Base-by-base conservation (phyloP, 1,140 invertebrate genomes). In the Hestina assimilis region DNA sequence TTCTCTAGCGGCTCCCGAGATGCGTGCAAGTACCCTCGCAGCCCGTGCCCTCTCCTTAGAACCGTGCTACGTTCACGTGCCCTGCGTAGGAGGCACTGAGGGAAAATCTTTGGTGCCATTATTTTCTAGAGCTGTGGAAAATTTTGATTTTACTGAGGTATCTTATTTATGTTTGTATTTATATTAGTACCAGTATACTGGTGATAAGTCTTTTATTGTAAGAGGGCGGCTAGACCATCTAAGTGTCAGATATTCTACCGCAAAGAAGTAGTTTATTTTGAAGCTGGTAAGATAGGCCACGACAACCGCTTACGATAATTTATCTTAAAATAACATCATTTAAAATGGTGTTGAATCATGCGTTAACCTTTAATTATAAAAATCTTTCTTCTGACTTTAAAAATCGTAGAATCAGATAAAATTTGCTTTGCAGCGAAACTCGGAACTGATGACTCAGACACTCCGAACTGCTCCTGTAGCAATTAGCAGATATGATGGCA, bases 81-180 rank as follows among this genome's bases (percentile, higher is more conserved):
- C 84, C 0, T 83, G 82, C 46, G 76, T 87, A 1, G 79, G 84
- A 7, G 84, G 82, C 20, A 80, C 79, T n/a, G 84, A 87, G 52
- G 84, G 84, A 12, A 61, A 68, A 0, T 63, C 82, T 1, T 55
- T 87, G 11, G 80, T 87, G 8, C 84, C 84, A n/a, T 51, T 87
- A 43, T 87, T 85, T 55, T 87, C 84, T 2, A 83, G 77, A 42
- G 79, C 84, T 20, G 66, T 87, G 6, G 75, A 87, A 23, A 79
- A 75, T 47, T 87, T 79, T 62, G 77, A 85, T 19, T 87, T 87
- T 58, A 60, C 58, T 19, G 59, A 72, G 81, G 83, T 86, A 38
- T 33, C 26, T n/a, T 28, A n/a, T n/a, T n/a, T n/a, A n/a, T n/a
- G n/a, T n/a, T n/a, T n/a, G n/a, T n/a, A n/a, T n/a, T n/a, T n/a